These are phyloP conservation scores for Whitmania pigra DNA, from an alignment of 1,140 invertebrate genomes.

Conservation along the genomic window DNA sequence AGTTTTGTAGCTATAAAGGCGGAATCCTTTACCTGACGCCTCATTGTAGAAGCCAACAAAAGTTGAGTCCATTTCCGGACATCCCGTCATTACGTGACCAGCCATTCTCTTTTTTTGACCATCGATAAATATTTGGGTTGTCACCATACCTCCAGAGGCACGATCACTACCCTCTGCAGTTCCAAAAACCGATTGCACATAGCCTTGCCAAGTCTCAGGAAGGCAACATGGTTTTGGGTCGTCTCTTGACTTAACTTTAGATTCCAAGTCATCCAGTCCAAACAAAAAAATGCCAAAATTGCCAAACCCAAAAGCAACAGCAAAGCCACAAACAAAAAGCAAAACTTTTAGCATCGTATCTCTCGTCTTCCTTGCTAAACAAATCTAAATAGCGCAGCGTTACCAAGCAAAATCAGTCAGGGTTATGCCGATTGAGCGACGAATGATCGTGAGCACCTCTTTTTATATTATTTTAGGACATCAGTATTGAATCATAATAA, in stretches of 20 bases:
- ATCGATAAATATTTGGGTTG: background rate
- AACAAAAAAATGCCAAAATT: background rate
- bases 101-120: background rate
- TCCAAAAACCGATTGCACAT: background rate
- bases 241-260: background rate
- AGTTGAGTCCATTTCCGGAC: background rate
- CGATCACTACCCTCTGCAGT: background rate
- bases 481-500: too few relatives aligned
- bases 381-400: too few relatives aligned
- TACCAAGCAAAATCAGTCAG: too few relatives aligned
- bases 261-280: background rate
- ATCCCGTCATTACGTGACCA: background rate
- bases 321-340: too few relatives aligned
- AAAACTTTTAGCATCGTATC: too few relatives aligned
- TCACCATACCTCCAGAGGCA: too few relatives aligned
- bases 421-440: too few relatives aligned
- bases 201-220: conserved; percentile 7
- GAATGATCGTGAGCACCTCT: too few relatives aligned
- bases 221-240: conserved; percentile 4
- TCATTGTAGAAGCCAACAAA: background rate
- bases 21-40: background rate
- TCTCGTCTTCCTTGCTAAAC: too few relatives aligned
- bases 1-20: background rate
- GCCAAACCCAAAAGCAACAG: too few relatives aligned
- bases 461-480: too few relatives aligned